Evolutionary conservation across 2,113 vertebrate genomes (phyloP).

Genomic region (Fulmarus glacialis): DNA sequence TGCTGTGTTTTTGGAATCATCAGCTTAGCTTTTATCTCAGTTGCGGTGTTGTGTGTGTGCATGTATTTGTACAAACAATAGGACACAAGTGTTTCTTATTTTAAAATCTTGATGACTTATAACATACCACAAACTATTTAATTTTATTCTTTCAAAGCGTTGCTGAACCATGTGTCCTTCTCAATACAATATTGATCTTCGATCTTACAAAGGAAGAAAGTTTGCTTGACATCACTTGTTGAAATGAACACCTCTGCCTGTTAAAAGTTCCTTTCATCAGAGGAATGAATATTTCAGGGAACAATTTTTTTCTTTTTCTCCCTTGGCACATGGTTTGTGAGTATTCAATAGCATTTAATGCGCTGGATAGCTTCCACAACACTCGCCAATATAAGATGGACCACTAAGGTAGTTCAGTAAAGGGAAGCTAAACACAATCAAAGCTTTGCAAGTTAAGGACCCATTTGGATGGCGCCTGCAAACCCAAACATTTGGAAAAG

Average conservation of each 20-base stretch:
- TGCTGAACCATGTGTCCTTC: neutral
- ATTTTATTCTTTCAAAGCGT: neutral
- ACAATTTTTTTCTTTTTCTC: neutral
- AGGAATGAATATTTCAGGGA: neutral
- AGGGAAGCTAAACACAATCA: neutral
- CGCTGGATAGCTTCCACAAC: neutral
- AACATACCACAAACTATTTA: neutral
- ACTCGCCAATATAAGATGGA: neutral
- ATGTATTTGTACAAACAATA: slow-evolving; percentile 38
- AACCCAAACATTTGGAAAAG: slow-evolving; percentile 60
- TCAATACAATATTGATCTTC: neutral
- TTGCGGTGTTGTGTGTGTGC: neutral
- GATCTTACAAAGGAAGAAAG: neutral
- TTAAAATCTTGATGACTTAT: slow-evolving; percentile 43
- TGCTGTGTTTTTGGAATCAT: neutral
- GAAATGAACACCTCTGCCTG: neutral
- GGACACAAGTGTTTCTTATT: slow-evolving; percentile 40
- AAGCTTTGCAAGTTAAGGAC: slow-evolving; percentile 33
- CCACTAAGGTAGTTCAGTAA: slow-evolving; percentile 28
- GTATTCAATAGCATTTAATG: neutral
- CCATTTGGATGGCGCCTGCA: slow-evolving; percentile 12
- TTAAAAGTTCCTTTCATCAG: neutral
- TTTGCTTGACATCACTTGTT: neutral
- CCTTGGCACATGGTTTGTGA: neutral
- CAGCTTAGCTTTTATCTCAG: slow-evolving; percentile 13